Evolutionary conservation across 2,797 vertebrate genomes (phyloP).

Genomic region (Hyperoplus lanceolatus): DNA sequence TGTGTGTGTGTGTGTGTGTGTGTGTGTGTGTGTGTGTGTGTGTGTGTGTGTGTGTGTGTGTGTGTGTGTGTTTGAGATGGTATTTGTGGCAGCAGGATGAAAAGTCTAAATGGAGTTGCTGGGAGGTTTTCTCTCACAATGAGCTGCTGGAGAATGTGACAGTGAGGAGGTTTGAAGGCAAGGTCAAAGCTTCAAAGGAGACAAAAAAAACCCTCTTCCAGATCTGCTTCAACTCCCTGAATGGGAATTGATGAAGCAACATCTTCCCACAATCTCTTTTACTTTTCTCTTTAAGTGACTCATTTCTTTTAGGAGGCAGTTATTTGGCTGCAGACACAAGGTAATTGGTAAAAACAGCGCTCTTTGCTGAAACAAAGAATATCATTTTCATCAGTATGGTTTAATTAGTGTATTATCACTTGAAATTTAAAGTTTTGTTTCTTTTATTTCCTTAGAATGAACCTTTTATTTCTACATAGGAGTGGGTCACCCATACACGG

Average conservation of each 20-base stretch:
- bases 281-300: slow-evolving; percentile 36
- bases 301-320: slow-evolving; percentile 34
- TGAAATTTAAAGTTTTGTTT: no score
- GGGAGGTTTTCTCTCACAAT: slow-evolving; percentile 70
- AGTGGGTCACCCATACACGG: no score
- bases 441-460: no score
- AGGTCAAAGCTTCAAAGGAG: slow-evolving; percentile 70
- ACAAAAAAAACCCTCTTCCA: slow-evolving; percentile 44
- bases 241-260: slow-evolving; percentile 43
- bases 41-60: no score
- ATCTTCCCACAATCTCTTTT: slow-evolving; percentile 5
- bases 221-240: slow-evolving; percentile 52
- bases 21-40: no score
- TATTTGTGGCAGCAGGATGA: slow-evolving; percentile 25
- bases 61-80: background rate
- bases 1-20: no score
- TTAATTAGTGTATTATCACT: no score
- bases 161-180: slow-evolving; percentile 43
- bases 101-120: slow-evolving; percentile 4
- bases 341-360: slow-evolving; percentile 20
- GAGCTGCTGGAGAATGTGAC: slow-evolving; percentile 44
- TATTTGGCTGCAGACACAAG: slow-evolving; percentile 22
- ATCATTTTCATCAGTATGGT: no score
- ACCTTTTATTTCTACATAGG: no score
- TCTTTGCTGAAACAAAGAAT: background rate